Evolutionary conservation across 1,140 invertebrate species (phyloP), one percentile per base, ranked within the genome.

Genomic region (Chironomus striatipennis): DNA sequence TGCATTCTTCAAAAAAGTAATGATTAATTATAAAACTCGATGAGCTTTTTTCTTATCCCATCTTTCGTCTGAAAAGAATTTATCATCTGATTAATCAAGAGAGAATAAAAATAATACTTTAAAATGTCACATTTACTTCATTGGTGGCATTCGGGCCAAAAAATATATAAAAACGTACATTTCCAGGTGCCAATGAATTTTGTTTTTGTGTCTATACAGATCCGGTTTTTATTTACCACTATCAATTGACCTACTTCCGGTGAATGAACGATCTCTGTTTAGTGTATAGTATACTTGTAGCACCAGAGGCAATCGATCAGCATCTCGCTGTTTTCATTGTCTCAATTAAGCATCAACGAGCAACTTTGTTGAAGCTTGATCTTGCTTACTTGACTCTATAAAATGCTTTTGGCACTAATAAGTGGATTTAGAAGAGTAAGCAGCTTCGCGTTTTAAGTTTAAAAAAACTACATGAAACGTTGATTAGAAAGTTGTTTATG

Each of bases 401-500:
- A 34, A 34, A 5, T 34, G 24, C 24, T 34, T 34, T 34, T 5
- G 24, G 24, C 24, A 34, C 24, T 34, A 34, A 34, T 34, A 34
- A 34, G 24, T 47, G 8, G 43, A 47, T 47, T 47, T 47, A 57
- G 24, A 34, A 34, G 24, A 34, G 5, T 34, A 34, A 34, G 24
- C 24, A 34, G 47, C 47, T 57, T 57, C n/a, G 47, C 47, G n/a
- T 57, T 57, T 57, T 34, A 34, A 34, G 24, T 34, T n/a, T n/a
- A n/a, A n/a, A n/a, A n/a, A n/a, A n/a, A n/a, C n/a, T n/a, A 34
- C 47, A n/a, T 57, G 15, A 47, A 57, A 70, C 10, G 17, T 18
- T 70, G 65, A 70, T 70, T 70, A 70, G 65, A 70, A 70, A 70
- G 65, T 70, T 70, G 65, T 70, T 57, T 70, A 21, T 70, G 65